Conservation (phyloP, 2,888 invertebrate species). For the Leptogaster cylindrica region DNA sequence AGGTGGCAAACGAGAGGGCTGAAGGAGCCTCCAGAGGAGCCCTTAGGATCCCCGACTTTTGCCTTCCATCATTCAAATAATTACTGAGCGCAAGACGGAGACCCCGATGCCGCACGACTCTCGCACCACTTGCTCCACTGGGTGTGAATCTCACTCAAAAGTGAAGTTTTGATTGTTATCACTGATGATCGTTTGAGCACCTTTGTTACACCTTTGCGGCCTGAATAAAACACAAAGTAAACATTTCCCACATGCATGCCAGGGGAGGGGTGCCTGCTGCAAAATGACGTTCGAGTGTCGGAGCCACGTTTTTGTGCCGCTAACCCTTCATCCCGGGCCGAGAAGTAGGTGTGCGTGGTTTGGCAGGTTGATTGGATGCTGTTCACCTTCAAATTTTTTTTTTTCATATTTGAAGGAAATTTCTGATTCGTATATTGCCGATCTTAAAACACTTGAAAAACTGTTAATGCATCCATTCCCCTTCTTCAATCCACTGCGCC, state of each 20-base stretch:
- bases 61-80: not conserved
- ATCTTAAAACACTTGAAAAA: no score
- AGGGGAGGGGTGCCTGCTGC: no score
- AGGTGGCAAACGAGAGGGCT: no score
- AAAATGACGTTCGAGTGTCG: not conserved
- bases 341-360: not conserved
- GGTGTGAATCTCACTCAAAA: not conserved
- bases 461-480: no score
- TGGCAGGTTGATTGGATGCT: not conserved
- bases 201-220: not conserved
- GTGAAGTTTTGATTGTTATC: slow-evolving; percentile 12
- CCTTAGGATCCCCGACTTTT: not conserved
- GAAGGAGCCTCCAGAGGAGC: no score
- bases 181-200: not conserved
- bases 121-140: not conserved
- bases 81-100: not conserved
- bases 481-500: no score
- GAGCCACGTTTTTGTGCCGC: not conserved
- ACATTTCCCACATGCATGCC: not conserved
- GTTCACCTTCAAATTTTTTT: not conserved
- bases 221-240: not conserved
- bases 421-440: no score
- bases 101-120: not conserved
- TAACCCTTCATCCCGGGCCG: not conserved
- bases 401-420: not conserved